Conservation (phyloP, 2,888 invertebrate genomes). For the Xanthorhoe designata region DNA sequence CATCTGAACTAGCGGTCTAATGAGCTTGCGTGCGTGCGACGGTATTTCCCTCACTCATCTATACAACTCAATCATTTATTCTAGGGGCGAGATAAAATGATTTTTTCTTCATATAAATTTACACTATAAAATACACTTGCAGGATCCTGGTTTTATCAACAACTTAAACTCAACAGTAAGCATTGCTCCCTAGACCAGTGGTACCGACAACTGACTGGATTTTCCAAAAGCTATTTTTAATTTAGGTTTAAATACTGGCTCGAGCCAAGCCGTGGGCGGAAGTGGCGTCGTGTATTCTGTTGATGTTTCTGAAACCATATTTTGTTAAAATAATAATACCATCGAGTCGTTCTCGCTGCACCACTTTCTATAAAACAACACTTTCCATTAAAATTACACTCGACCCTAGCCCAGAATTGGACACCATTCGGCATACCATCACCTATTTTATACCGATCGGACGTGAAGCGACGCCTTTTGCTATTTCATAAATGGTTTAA, state of each 20-base stretch:
- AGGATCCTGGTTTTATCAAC: background rate
- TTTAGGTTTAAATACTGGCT: too few relatives aligned
- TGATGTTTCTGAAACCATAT: too few relatives aligned
- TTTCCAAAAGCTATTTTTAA: too few relatives aligned
- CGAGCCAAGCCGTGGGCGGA: too few relatives aligned
- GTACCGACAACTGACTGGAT: background rate
- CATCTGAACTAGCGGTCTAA: slow-evolving; percentile 11
- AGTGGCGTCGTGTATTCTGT: too few relatives aligned
- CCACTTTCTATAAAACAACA: background rate
- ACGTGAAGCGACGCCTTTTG: too few relatives aligned
- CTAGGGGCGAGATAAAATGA: slow-evolving; percentile 10
- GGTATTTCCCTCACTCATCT: background rate
- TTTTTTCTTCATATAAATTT: slow-evolving; percentile 20
- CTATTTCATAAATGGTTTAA: too few relatives aligned
- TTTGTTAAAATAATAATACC: too few relatives aligned
- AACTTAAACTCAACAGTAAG: slow-evolving; percentile 4
- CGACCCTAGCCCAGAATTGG: background rate
- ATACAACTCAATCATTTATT: background rate
- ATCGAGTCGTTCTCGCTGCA: too few relatives aligned
- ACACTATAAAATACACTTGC: slow-evolving; percentile 23
- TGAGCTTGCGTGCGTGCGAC: background rate
- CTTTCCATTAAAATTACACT: slow-evolving; percentile 10
- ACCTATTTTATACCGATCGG: background rate
- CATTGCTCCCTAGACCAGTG: background rate
- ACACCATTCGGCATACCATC: slow-evolving; percentile 7